Evolutionary conservation across 2,888 invertebrate species (phyloP).

Genomic region (Dicranocentrus wangi): DNA sequence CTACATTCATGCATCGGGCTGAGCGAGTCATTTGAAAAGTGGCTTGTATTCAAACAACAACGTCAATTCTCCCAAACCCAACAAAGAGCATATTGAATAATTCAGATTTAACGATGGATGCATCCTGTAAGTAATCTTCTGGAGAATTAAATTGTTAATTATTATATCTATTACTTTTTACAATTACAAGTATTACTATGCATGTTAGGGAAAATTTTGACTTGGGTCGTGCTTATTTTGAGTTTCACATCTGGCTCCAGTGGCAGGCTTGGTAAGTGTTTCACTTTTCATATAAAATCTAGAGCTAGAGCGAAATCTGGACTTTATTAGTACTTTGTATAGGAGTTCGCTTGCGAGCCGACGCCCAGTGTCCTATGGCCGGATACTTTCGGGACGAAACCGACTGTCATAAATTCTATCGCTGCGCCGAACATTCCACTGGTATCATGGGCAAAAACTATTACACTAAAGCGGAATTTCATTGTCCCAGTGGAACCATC

Average conservation of each 20-base stretch:
- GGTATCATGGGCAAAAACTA: conserved; percentile 2
- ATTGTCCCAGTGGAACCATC: conserved; percentile 65
- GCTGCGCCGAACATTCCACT: conserved; percentile 62
- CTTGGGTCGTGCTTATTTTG: background rate
- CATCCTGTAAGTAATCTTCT: too few species aligned
- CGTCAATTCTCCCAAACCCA: too few species aligned
- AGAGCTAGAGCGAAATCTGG: too few species aligned
- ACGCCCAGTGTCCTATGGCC: conserved; percentile 44
- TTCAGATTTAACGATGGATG: too few species aligned
- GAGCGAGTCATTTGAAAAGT: too few species aligned
- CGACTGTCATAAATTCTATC: conserved; percentile 66
- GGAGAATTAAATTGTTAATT: too few species aligned
- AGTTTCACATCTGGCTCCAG: background rate
- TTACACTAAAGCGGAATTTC: conserved; percentile 45
- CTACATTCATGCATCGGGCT: too few species aligned
- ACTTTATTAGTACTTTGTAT: background rate
- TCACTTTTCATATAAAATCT: too few species aligned
- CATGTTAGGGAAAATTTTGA: background rate
- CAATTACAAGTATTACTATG: too few species aligned
- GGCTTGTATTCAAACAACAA: too few species aligned
- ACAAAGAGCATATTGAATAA: too few species aligned
- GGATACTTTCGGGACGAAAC: conserved; percentile 66
- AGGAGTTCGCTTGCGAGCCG: conserved; percentile 12
- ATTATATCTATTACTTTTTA: too few species aligned
- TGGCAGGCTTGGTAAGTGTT: background rate